A percentile compares a stretch with the other conserved stretches of the same genome.
Conservation (phyloP, 2,797 vertebrate species). For the Pteronotus mesoamericanus region DNA sequence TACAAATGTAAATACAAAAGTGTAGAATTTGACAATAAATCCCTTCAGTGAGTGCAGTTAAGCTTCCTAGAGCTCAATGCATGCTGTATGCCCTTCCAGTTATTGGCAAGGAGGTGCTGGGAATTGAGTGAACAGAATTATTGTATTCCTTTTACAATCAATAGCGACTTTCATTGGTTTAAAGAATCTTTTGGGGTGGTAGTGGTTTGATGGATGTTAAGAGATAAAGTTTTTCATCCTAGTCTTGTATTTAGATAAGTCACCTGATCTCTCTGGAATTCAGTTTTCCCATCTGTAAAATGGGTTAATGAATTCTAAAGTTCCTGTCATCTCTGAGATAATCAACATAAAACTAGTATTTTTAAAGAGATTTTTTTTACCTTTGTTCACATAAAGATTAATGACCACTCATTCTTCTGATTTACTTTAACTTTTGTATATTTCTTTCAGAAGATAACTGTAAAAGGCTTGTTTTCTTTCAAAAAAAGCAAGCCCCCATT, state of each 20-base stretch:
- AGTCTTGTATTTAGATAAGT: neutral
- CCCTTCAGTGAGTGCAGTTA: neutral
- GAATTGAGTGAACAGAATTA: neutral
- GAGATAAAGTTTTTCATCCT: neutral
- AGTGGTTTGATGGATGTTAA: neutral
- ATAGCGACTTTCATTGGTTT: neutral
- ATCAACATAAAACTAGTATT: neutral
- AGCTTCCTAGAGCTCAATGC: neutral
- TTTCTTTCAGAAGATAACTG: slow-evolving; percentile 26
- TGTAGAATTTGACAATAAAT: neutral
- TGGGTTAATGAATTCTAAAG: neutral
- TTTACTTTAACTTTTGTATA: neutral
- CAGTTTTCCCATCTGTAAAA: neutral
- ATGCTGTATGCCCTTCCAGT: neutral
- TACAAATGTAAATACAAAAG: neutral
- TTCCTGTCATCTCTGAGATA: neutral
- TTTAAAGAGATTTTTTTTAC: slow-evolving; percentile 5
- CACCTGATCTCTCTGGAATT: neutral
- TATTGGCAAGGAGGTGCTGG: neutral
- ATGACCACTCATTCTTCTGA: neutral
- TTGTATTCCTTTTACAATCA: slow-evolving; percentile 7
- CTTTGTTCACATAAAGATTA: slow-evolving; percentile 48
- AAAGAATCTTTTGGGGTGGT: neutral
- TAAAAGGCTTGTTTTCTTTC: neutral
- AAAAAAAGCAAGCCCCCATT: neutral